Base-by-base conservation (phyloP, 2,113 vertebrate species). In the Myotis lucifugus region DNA sequence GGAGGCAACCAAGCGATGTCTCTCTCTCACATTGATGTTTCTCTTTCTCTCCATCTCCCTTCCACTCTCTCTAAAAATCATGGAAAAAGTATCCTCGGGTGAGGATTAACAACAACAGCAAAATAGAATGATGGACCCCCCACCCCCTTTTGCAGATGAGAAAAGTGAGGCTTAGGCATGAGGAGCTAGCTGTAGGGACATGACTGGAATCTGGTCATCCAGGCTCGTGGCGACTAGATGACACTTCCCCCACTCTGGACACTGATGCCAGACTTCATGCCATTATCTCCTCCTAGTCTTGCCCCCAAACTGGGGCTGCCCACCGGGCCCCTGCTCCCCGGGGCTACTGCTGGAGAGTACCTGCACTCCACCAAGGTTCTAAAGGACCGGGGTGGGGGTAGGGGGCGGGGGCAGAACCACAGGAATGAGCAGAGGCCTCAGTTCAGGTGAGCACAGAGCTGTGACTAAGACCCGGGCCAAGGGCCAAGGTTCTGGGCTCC, bases 101-200 rank as follows among this genome's bases (percentile, higher is more conserved):
- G 59, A 61, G 59, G 59, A 61, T 27, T 25, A 61, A 61, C 59
- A 56, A 21, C 54, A 61, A 61, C 23, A 61, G 25, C 59, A 27
- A 61, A 61, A 25, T 25, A 25, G 59, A 61, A 5, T 61, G 59
- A 61, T 61, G 59, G 46, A 46, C 56, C 56, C 21, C 8, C 3
- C 21, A 23, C 23, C 56, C 56, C 59, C 27, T 61, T 84, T 52
- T 90, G 48, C 85, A 78, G 77, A 34, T 89, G 32, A 96, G 74
- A 69, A 94, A 88, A 95, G 18, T 6, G 12, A 84, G 90, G 19
- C 79, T 89, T 8, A 2, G 77, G 23, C 14, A 29, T 27, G n/a
- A 48, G 52, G 5, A 52, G 32, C 37, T 54, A n/a, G 29, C 0
- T 66, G 8, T 5, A 34, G 50, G 46, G 12, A 18, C 13, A 61